Evolutionary conservation across 2,888 invertebrate species (phyloP), one percentile per base, ranked within the genome.

Genomic region (Cheilosia pagana): DNA sequence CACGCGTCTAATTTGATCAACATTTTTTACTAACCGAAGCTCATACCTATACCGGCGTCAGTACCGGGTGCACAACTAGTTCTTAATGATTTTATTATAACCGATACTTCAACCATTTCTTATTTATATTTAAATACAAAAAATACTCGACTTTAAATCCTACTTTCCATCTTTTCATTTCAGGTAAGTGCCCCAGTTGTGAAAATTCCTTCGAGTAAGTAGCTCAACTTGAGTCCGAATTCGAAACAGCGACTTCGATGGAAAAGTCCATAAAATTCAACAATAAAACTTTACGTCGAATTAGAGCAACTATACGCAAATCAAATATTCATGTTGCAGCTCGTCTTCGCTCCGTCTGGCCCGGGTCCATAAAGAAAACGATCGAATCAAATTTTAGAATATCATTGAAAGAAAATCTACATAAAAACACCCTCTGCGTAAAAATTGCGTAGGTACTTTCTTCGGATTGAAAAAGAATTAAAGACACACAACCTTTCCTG

Each of bases 341-440:
- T 25, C 48, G 25, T 48, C 48, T 12, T 3, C 2, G 31, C 14
- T 50, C 21, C 19, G 28, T 7, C 35, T 16, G 23, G 6, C 16
- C n/a, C 2, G 1, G 3, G 28, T 1, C 39, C 4, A 14, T 14
- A 28, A 52, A 41, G 23, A 60, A 72, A 68, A 70, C n/a, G 77
- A 78, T 78, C 72, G 55, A 67, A 68, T 65, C 55, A 72, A 79
- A 52, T 67, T 67, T 60, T 35, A 78, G 52, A 60, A 52, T 60
- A 76, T 67, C 67, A 48, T 60, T 60, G 35, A 3, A 35, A 43
- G 14, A 39, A 65, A 74, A 77, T 77, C 60, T 57, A 57, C 72
- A 78, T 72, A 83, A 72, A 78, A 78, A 83, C 72, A 72, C 78
- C 78, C 68, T 68, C 48, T 57, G 82, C 52, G 72, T 82, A 63